Percentiles rank a stretch among this genome's conserved stretches.
phyloP scores from a whole-genome alignment of 1,140 invertebrate species.

The Dreissena polymorpha region DNA sequence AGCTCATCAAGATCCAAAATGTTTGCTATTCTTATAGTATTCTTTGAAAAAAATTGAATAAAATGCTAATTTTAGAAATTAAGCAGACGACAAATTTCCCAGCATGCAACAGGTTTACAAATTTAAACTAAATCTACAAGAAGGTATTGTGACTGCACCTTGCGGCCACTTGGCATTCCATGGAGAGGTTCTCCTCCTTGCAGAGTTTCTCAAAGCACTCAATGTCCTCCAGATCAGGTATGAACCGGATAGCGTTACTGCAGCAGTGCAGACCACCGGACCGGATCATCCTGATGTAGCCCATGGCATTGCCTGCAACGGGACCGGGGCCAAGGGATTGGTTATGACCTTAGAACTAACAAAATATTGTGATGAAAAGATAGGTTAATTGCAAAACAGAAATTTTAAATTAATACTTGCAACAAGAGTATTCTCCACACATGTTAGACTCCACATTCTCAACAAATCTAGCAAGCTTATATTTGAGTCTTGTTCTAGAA shows the following conservation, averaged over 20 bases:
- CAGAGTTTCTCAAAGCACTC: constrained; percentile 83
- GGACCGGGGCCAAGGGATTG: too few relatives aligned
- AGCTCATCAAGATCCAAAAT: too few relatives aligned
- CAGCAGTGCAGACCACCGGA: constrained; percentile 96
- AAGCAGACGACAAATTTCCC: too few relatives aligned
- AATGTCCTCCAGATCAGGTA: constrained; percentile 90
- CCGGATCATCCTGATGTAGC: constrained; percentile 96
- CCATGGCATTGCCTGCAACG: constrained; percentile 92
- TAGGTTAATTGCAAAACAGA: neutral
- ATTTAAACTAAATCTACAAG: too few relatives aligned
- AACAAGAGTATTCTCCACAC: neutral
- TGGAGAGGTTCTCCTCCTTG: constrained; percentile 82
- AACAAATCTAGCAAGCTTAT: too few relatives aligned
- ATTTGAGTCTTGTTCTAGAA: too few relatives aligned
- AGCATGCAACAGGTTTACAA: too few relatives aligned
- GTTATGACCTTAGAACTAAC: neutral
- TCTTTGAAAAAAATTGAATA: too few relatives aligned
- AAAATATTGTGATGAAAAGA: too few relatives aligned
- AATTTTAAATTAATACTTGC: neutral
- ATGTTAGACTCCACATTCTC: too few relatives aligned
- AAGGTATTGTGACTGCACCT: constrained; percentile 72
- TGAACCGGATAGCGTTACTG: constrained; percentile 93
- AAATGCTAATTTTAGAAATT: too few relatives aligned
- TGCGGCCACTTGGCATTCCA: constrained; percentile 84
- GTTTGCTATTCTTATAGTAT: too few relatives aligned